Conservation (phyloP, 1,140 invertebrate genomes). For the Drosophila littoralis region DNA sequence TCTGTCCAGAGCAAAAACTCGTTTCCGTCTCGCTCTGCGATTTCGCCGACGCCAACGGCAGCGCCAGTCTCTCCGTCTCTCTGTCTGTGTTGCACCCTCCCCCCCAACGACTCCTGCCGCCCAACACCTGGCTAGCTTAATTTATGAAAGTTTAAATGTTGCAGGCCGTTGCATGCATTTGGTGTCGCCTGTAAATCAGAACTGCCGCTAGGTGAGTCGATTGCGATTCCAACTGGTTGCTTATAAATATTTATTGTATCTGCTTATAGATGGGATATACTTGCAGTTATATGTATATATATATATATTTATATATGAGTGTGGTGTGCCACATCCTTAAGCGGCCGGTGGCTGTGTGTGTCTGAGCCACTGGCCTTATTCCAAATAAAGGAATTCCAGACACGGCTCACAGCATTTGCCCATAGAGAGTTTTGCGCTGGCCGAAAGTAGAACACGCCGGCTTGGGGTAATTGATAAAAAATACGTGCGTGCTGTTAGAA, state of each 20-base stretch:
- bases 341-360: constrained; percentile 4
- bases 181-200: constrained; percentile 75
- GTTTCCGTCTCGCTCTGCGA: constrained; percentile 61
- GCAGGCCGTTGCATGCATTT: constrained; percentile 62
- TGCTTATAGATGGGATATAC: constrained; percentile 40
- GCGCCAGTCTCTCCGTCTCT: constrained; percentile 4
- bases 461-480: constrained; percentile 56
- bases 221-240: constrained; percentile 62
- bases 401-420: constrained; percentile 36
- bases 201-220: constrained; percentile 66
- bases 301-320: constrained; percentile 16
- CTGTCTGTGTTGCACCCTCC: neutral
- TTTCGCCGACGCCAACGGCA: constrained; percentile 59
- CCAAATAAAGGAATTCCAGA: constrained; percentile 55
- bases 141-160: constrained; percentile 80
- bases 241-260: constrained; percentile 78
- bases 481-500: constrained; percentile 68
- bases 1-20: constrained; percentile 37
- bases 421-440: constrained; percentile 40
- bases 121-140: constrained; percentile 48
- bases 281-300: constrained; percentile 17
- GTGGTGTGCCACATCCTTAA: constrained; percentile 66
- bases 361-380: constrained; percentile 75
- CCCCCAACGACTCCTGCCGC: neutral
- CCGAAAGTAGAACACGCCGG: constrained; percentile 64